Evolutionary conservation across 1,140 invertebrate genomes (phyloP).

Genomic region (Penaeus indicus): DNA sequence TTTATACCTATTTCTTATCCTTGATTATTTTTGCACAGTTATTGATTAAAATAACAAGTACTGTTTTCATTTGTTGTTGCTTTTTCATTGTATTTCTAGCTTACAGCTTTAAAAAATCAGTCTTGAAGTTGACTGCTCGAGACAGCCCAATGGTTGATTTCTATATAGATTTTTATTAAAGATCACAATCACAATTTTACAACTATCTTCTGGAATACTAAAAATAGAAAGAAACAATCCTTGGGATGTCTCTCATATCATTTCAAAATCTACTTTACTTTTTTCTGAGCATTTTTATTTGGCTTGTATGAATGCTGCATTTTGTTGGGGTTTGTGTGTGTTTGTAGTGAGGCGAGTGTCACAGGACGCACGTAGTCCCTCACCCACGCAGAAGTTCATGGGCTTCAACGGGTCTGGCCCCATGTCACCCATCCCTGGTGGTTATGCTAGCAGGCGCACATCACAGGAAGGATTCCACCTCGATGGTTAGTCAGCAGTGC

Average conservation of each 20-base stretch:
- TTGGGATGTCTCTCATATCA: neutral
- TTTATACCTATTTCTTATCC: no score
- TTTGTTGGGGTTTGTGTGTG: slow-evolving; percentile 67
- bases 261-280: slow-evolving; percentile 22
- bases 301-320: slow-evolving; percentile 59
- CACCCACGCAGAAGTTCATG: slow-evolving; percentile 79
- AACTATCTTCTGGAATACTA: no score
- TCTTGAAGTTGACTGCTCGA: no score
- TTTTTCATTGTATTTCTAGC: no score
- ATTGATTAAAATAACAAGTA: no score
- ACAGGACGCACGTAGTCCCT: slow-evolving; percentile 83
- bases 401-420: slow-evolving; percentile 82
- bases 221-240: no score
- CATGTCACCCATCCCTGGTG: slow-evolving; percentile 83
- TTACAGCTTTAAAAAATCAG: no score
- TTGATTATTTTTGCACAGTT: no score
- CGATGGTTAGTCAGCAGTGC: slow-evolving; percentile 74
- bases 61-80: no score
- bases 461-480: slow-evolving; percentile 92
- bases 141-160: no score
- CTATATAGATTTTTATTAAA: no score
- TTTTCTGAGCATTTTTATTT: slow-evolving; percentile 40
- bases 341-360: slow-evolving; percentile 77
- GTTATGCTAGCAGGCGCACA: slow-evolving; percentile 89
- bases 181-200: no score